Conservation (phyloP, 1,140 invertebrate species). For the Cephus cinctus region DNA sequence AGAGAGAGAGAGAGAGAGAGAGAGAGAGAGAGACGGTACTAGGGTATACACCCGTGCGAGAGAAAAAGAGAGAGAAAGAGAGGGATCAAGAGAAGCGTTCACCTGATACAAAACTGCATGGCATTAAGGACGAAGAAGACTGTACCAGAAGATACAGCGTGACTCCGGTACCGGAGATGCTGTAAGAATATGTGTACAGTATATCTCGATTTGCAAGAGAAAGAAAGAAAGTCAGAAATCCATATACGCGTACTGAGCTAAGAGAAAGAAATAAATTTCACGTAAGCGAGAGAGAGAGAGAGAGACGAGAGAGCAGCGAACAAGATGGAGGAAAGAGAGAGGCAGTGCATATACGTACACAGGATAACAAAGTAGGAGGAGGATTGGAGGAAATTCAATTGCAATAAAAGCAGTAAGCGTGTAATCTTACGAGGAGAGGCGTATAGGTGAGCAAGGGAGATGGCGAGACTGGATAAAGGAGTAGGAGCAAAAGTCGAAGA, state of each 20-base stretch:
- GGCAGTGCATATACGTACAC: slow-evolving; percentile 14
- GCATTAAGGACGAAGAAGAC: too few relatives aligned
- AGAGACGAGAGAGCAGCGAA: slow-evolving; percentile 17
- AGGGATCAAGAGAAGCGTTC: too few relatives aligned
- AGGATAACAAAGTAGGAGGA: slow-evolving; percentile 4
- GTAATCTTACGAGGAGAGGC: slow-evolving; percentile 36
- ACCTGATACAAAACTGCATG: slow-evolving; percentile 4
- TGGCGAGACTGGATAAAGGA: slow-evolving; percentile 22
- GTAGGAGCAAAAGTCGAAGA: slow-evolving; percentile 23
- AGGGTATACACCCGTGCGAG: too few relatives aligned
- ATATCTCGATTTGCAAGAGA: too few relatives aligned
- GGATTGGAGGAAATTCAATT: slow-evolving; percentile 46
- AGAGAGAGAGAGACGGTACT: not conserved
- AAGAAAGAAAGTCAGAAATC: too few relatives aligned
- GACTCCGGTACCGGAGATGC: too few relatives aligned
- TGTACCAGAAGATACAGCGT: too few relatives aligned
- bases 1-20: too few relatives aligned
- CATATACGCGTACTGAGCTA: too few relatives aligned
- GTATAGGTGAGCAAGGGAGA: slow-evolving; percentile 17
- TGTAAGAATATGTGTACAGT: too few relatives aligned
- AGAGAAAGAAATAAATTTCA: not conserved
- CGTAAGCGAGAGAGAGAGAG: slow-evolving; percentile 8
- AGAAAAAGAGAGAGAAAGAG: too few relatives aligned
- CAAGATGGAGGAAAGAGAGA: slow-evolving; percentile 17
- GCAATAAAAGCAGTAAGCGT: slow-evolving; percentile 50